A percentile compares a stretch with the other conserved stretches of the same genome.
Conservation (phyloP, 2,797 vertebrate genomes). For the Microctenopoma lineatum region DNA sequence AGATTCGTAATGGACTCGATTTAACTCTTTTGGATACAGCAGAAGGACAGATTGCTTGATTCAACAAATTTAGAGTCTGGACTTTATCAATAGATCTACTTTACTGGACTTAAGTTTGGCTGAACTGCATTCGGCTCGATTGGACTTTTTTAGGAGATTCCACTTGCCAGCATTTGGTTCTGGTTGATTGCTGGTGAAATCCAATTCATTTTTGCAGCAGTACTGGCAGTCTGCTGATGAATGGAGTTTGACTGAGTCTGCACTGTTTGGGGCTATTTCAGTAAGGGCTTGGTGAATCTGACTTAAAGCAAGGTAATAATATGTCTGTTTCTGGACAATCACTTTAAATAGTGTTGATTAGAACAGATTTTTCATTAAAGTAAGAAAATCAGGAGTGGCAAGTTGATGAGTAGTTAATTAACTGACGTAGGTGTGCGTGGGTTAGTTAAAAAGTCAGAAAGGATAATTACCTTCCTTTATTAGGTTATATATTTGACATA, state of each 20-base stretch:
- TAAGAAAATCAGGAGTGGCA: not conserved
- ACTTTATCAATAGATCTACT: conserved; percentile 9
- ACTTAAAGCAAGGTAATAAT: conserved; percentile 19
- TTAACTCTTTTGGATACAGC: conserved; percentile 33
- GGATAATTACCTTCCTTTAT: not conserved
- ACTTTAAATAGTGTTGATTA: conserved; percentile 8
- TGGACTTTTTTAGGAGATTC: conserved; percentile 32
- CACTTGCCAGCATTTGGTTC: conserved; percentile 23
- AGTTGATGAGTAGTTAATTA: not conserved
- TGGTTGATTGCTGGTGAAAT: conserved; percentile 9
- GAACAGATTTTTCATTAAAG: conserved; percentile 33
- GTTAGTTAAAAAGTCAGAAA: not conserved
- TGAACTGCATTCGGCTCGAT: conserved; percentile 40
- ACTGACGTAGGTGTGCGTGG: not conserved
- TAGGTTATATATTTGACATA: conserved; percentile 39
- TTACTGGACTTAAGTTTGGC: conserved; percentile 51
- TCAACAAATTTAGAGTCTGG: conserved; percentile 24
- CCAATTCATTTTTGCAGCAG: conserved; percentile 17
- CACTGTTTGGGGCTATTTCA: conserved; percentile 21
- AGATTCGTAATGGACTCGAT: conserved; percentile 41
- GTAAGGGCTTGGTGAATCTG: not conserved
- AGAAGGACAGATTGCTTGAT: conserved; percentile 19
- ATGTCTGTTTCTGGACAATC: conserved; percentile 18
- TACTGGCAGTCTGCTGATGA: conserved; percentile 43
- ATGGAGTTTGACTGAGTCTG: conserved; percentile 44